Percentiles rank a stretch among this genome's conserved stretches.
These are phyloP conservation scores for Meteorus colon DNA, from an alignment of 2,888 invertebrate species.

Conservation along the genomic window DNA sequence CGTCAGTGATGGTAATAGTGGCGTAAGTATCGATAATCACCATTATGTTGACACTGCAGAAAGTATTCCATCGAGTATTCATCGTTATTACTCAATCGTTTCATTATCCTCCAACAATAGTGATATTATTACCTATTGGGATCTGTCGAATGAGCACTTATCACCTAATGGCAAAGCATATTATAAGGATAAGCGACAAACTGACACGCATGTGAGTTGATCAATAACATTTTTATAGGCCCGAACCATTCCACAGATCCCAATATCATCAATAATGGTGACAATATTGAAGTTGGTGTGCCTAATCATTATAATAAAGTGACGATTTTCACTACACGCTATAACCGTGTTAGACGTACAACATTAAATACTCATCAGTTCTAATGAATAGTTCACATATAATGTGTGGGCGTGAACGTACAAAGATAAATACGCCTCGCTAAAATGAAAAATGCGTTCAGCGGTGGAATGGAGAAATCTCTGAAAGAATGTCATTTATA, in stretches of 20 bases:
- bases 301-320: conserved; percentile 36
- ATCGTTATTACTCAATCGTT: conserved; percentile 23
- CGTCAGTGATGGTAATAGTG: conserved; percentile 35
- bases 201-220: too few species aligned
- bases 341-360: conserved; percentile 60
- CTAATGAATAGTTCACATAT: conserved; percentile 29
- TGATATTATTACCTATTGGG: conserved; percentile 22
- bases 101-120: conserved; percentile 43
- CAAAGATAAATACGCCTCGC: conserved; percentile 16
- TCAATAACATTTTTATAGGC: too few species aligned
- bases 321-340: conserved; percentile 37
- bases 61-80: conserved; percentile 39
- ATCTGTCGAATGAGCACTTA: too few species aligned
- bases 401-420: conserved; percentile 24
- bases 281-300: conserved; percentile 5
- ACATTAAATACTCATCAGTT: conserved; percentile 21
- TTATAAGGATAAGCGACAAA: too few species aligned
- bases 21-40: conserved; percentile 65
- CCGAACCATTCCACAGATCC: too few species aligned
- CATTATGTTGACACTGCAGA: conserved; percentile 46
- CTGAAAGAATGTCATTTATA: too few species aligned
- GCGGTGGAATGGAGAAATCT: not conserved
- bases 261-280: not conserved
- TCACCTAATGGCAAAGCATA: too few species aligned
- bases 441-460: conserved; percentile 24